phyloP scores from a whole-genome alignment of 2,797 vertebrate species.

The Coccyzus lansbergi region DNA sequence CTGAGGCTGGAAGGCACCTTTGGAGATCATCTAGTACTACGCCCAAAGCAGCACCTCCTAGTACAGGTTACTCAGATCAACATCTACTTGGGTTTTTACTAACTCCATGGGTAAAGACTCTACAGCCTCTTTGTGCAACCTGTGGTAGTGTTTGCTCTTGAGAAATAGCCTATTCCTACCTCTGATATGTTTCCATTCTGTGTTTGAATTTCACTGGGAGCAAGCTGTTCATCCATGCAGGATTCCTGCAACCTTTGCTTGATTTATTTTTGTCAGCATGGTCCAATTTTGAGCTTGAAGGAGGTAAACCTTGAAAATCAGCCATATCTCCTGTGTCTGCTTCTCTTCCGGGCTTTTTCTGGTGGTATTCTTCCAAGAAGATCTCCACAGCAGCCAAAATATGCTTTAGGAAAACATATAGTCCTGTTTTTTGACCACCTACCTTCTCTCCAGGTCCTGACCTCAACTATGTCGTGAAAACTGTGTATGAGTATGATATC shows the following conservation, averaged over 20 bases:
- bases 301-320: neutral
- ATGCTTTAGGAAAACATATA: neutral
- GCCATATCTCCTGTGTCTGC: neutral
- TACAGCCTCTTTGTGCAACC: fast-evolving
- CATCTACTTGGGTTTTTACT: neutral
- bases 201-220: neutral
- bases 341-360: neutral
- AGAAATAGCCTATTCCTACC: neutral
- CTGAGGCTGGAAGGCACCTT: neutral
- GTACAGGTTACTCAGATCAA: neutral
- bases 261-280: neutral
- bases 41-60: neutral
- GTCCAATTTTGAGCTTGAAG: neutral
- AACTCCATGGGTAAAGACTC: neutral
- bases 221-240: neutral
- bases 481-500: neutral
- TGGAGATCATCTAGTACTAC: neutral
- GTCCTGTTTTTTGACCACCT: fast-evolving
- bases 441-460: neutral
- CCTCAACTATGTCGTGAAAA: neutral
- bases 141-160: neutral
- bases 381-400: neutral
- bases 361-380: neutral
- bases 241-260: neutral
- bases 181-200: neutral